Evolutionary conservation across 2,113 vertebrate species (phyloP).

Genomic region (Deroptyus accipitrinus): DNA sequence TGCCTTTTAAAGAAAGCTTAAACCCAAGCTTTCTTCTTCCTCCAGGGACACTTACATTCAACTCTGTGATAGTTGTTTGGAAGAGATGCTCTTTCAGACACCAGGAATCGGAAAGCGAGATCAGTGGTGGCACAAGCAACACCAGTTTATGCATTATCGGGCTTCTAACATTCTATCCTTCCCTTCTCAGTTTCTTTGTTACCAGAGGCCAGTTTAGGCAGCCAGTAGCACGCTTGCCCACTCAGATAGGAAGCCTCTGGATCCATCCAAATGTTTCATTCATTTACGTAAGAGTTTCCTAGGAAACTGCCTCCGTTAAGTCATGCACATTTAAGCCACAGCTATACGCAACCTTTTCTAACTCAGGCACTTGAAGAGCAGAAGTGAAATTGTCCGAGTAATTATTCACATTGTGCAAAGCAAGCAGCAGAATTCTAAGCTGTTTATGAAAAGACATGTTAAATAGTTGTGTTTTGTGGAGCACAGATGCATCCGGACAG

Average conservation of each 20-base stretch:
- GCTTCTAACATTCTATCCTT: neutral
- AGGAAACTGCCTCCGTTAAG: conserved; percentile 18
- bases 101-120: neutral
- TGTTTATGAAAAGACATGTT: neutral
- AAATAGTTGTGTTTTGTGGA: neutral
- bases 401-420: neutral
- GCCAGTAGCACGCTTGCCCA: neutral
- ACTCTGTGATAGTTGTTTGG: neutral
- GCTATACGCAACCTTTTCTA: neutral
- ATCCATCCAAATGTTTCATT: neutral
- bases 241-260: neutral
- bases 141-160: neutral
- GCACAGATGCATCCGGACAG: neutral
- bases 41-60: neutral
- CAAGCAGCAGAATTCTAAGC: neutral
- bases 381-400: neutral
- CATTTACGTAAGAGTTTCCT: conserved; percentile 10
- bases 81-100: neutral
- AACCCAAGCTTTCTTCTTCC: neutral
- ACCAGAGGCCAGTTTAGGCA: neutral
- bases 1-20: neutral
- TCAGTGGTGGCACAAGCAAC: neutral
- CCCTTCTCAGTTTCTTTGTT: neutral
- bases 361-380: neutral
- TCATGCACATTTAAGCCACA: neutral